Percentiles rank a stretch among this genome's conserved stretches.
These are phyloP conservation scores for Patella ulyssiponensis DNA, from an alignment of 2,888 invertebrate species.

Conservation along the genomic window DNA sequence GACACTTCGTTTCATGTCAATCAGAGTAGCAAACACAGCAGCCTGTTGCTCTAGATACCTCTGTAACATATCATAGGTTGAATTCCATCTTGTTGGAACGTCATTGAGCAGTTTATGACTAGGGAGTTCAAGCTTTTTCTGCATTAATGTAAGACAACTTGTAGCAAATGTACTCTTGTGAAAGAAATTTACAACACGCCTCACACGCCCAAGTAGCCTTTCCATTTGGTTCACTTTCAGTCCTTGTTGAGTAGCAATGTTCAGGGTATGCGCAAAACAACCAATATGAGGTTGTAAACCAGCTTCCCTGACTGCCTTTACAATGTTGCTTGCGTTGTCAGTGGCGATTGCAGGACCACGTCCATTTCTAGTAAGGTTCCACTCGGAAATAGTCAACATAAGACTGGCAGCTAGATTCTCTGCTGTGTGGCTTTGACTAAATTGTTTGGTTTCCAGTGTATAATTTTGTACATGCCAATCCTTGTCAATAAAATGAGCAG, in stretches of 20 bases:
- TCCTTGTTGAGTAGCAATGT: conserved; percentile 14
- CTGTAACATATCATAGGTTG: not conserved
- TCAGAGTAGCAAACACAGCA: not conserved
- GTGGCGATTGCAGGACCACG: not conserved
- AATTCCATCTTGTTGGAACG: not conserved
- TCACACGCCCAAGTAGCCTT: conserved; percentile 14
- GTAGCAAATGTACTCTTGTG: conserved; percentile 20
- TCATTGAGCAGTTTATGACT: not conserved
- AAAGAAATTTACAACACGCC: conserved; percentile 19
- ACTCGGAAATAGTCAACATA: conserved; percentile 5
- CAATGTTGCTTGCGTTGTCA: conserved; percentile 1
- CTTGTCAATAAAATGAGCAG: conserved; percentile 18
- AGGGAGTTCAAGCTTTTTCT: not conserved
- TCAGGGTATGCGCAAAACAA: not conserved
- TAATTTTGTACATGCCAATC: conserved; percentile 21
- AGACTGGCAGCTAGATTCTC: conserved; percentile 3
- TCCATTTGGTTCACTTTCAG: conserved; percentile 17
- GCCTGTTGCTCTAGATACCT: not conserved
- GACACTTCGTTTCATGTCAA: not conserved
- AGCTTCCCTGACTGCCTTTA: not conserved
- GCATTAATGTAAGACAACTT: not conserved
- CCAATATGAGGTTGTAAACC: not conserved
- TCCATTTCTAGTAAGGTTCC: conserved; percentile 6
- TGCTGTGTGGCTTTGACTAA: conserved; percentile 19
- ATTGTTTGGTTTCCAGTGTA: conserved; percentile 10